phyloP scores from a whole-genome alignment of 2,113 vertebrate genomes.

The Syrrhaptes paradoxus region DNA sequence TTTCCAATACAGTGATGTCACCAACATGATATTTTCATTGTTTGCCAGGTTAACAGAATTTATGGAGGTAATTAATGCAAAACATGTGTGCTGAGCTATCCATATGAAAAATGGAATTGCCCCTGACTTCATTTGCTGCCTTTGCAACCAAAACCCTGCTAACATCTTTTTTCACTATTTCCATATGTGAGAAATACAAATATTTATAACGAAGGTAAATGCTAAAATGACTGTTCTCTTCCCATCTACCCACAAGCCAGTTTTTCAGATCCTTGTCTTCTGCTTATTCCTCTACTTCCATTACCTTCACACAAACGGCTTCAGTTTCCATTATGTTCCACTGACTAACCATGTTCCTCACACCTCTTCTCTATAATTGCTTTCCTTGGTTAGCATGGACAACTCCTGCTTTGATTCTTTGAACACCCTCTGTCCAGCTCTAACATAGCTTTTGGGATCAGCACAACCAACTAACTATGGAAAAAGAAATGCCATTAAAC shows the following conservation, averaged over 20 bases:
- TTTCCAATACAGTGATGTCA: slow-evolving; percentile 76
- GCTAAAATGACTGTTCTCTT: neutral
- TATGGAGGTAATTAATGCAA: slow-evolving; percentile 81
- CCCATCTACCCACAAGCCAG: neutral
- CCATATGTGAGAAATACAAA: slow-evolving; percentile 58
- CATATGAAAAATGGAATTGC: slow-evolving; percentile 70
- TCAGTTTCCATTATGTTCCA: neutral
- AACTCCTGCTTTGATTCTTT: neutral
- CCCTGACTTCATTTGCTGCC: slow-evolving; percentile 69
- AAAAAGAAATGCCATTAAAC: neutral
- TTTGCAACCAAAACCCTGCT: slow-evolving; percentile 62
- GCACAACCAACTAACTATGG: neutral
- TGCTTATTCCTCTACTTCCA: neutral
- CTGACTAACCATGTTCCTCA: neutral
- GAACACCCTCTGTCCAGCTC: neutral
- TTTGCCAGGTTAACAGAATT: slow-evolving; percentile 81
- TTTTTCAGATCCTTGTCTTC: neutral
- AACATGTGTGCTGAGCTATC: slow-evolving; percentile 78
- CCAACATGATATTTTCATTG: slow-evolving; percentile 76
- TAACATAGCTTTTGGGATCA: neutral
- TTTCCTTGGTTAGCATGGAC: neutral
- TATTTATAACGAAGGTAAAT: slow-evolving; percentile 68
- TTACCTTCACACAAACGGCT: neutral
- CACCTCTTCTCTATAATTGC: neutral
- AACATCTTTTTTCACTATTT: slow-evolving; percentile 63